Conservation (phyloP, 1,140 invertebrate species). For the Meloidogyne floridensis region DNA sequence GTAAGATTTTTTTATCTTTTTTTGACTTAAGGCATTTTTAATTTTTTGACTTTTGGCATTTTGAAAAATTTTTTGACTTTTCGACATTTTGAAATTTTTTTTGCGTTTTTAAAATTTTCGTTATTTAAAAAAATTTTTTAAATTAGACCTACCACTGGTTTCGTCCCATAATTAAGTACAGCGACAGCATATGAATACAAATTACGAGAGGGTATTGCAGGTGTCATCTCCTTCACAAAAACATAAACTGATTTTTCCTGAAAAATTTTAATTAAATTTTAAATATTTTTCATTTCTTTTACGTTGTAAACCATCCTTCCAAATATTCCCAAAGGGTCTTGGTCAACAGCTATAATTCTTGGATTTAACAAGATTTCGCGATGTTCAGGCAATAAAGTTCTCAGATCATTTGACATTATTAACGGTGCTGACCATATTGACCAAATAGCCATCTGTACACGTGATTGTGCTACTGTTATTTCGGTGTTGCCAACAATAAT, state of each 20-base stretch:
- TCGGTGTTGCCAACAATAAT: conserved; percentile 94
- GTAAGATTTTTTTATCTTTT: background rate
- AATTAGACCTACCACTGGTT: conserved; percentile 41
- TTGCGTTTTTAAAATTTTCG: too few species aligned
- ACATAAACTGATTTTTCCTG: conserved; percentile 26
- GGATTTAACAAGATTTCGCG: conserved; percentile 89
- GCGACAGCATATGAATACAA: conserved; percentile 50
- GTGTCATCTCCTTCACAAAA: conserved; percentile 57
- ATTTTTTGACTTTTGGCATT: background rate
- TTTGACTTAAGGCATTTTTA: too few species aligned
- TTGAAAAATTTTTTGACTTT: too few species aligned
- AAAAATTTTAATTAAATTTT: background rate
- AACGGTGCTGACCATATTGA: conserved; percentile 91
- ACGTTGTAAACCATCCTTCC: conserved; percentile 60
- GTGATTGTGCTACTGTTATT: conserved; percentile 88
- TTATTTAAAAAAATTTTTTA: background rate
- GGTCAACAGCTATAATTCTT: conserved; percentile 90
- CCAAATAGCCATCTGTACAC: conserved; percentile 97
- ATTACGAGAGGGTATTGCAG: conserved; percentile 41
- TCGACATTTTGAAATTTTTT: background rate
- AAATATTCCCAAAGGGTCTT: conserved; percentile 84
- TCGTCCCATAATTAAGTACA: conserved; percentile 44
- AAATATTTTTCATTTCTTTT: background rate
- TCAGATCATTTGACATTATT: conserved; percentile 91
- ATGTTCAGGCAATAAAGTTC: conserved; percentile 83